Conservation (phyloP, 2,888 invertebrate species). For the Amblyjoppa proteus region DNA sequence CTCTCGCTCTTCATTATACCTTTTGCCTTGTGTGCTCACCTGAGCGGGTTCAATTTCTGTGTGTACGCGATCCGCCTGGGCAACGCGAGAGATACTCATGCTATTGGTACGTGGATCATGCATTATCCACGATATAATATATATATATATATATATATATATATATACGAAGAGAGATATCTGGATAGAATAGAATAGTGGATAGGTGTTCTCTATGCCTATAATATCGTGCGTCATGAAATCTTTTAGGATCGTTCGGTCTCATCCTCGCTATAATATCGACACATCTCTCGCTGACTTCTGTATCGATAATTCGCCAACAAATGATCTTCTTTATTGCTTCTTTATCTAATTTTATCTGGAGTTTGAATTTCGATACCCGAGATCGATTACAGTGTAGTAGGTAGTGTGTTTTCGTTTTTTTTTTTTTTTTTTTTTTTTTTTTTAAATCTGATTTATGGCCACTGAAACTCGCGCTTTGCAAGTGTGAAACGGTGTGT, state of each 20-base stretch:
- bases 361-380: background rate
- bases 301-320: no score
- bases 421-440: constrained; percentile 18
- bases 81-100: constrained; percentile 57
- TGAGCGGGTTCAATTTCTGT: constrained; percentile 77
- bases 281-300: background rate
- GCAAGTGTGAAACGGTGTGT: constrained; percentile 18
- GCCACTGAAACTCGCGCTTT: background rate
- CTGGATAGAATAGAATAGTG: no score
- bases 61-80: constrained; percentile 67
- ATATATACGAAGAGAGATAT: background rate
- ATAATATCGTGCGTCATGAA: background rate
- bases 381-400: background rate
- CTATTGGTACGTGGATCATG: constrained; percentile 62
- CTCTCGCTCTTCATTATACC: constrained; percentile 79
- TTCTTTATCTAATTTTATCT: background rate
- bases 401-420: background rate
- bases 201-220: background rate
- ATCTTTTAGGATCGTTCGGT: background rate
- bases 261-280: background rate
- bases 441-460: background rate
- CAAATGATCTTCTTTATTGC: background rate
- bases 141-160: background rate
- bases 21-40: constrained; percentile 79
- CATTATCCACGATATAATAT: constrained; percentile 57